Evolutionary conservation across 2,797 vertebrate genomes (phyloP).

Genomic region (Orientallactaga sibirica): DNA sequence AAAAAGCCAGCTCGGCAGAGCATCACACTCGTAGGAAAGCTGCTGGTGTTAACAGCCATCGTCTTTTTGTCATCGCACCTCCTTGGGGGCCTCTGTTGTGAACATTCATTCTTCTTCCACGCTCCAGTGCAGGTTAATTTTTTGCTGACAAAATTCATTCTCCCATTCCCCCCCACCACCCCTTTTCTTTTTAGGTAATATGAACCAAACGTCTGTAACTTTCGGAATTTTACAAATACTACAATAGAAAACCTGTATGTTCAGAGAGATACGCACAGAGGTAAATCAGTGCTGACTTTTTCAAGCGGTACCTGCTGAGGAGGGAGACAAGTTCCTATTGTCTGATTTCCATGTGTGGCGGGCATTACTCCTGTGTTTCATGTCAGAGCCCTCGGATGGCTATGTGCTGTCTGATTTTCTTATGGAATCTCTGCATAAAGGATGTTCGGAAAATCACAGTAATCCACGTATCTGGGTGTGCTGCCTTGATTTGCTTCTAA

Average conservation of each 20-base stretch:
- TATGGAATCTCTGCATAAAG: neutral
- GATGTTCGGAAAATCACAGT: neutral
- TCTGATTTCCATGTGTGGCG: neutral
- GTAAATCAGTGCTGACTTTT: constrained; percentile 32
- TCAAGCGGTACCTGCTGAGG: constrained; percentile 21
- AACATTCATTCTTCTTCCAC: constrained; percentile 74
- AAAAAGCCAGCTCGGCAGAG: neutral
- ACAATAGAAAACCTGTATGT: constrained; percentile 58
- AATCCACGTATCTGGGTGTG: neutral
- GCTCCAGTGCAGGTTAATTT: constrained; percentile 70
- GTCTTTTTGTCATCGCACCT: neutral
- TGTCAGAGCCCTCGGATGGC: neutral
- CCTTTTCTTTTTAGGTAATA: neutral
- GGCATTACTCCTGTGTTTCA: neutral
- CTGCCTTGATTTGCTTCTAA: constrained; percentile 32
- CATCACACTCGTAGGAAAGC: constrained; percentile 49
- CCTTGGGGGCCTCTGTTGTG: constrained; percentile 69
- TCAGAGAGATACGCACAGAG: constrained; percentile 22
- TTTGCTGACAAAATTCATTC: constrained; percentile 60
- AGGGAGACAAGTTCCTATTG: constrained; percentile 23
- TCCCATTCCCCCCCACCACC: neutral
- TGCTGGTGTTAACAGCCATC: constrained; percentile 48
- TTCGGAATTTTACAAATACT: constrained; percentile 69
- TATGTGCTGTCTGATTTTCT: neutral
- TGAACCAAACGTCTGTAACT: constrained; percentile 67